These are phyloP conservation scores for Ctenicera cuprea DNA, from an alignment of 2,888 invertebrate genomes.

Conservation along the genomic window DNA sequence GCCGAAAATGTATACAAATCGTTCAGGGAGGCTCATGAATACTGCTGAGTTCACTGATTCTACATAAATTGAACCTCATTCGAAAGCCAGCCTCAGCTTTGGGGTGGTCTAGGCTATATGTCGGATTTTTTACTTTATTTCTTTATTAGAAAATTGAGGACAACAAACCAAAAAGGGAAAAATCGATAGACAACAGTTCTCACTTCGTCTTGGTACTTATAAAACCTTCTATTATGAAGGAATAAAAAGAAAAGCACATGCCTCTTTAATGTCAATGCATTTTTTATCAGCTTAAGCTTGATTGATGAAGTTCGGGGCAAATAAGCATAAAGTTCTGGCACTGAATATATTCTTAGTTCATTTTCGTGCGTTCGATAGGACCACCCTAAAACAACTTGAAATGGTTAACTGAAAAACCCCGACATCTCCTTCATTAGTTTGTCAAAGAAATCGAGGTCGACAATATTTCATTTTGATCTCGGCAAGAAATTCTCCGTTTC, in stretches of 20 bases:
- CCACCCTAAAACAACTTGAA: not conserved
- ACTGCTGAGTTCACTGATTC: conserved; percentile 41
- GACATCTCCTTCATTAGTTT: conserved; percentile 24
- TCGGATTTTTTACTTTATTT: conserved; percentile 13
- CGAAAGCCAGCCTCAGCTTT: conserved; percentile 14
- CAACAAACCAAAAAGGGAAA: conserved; percentile 6
- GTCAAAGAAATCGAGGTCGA: conserved; percentile 23
- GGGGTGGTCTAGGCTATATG: conserved; percentile 3
- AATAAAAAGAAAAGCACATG: conserved; percentile 21
- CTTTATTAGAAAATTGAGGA: conserved; percentile 7
- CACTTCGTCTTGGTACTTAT: conserved; percentile 8
- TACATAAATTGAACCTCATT: conserved; percentile 43
- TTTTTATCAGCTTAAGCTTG: conserved; percentile 40
- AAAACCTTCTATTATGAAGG: conserved; percentile 24
- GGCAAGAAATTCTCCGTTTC: conserved; percentile 1
- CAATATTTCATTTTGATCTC: conserved; percentile 26
- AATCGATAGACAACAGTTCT: conserved; percentile 21
- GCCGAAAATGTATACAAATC: conserved; percentile 49
- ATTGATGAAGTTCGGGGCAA: conserved; percentile 33
- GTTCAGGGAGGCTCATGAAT: conserved; percentile 48
- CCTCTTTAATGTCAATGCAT: conserved; percentile 31
- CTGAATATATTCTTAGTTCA: conserved; percentile 23
- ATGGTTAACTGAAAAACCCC: conserved; percentile 31
- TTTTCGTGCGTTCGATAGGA: conserved; percentile 20
- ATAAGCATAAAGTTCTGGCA: conserved; percentile 26